phyloP scores from a whole-genome alignment of 2,113 vertebrate genomes.

The Tricholaema leucomelas region DNA sequence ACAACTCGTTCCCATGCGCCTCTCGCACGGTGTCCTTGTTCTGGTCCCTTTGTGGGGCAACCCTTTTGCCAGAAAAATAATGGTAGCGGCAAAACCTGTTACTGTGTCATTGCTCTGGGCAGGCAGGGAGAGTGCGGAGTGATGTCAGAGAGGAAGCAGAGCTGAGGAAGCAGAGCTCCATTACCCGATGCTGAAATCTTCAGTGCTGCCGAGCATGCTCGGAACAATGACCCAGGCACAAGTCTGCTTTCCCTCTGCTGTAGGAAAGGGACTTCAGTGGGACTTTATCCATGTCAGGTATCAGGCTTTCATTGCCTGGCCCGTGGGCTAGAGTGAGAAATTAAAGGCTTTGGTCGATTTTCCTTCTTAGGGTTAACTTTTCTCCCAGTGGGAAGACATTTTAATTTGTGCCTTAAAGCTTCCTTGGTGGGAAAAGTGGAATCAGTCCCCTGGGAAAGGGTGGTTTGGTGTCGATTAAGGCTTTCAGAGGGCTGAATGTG shows the following conservation, averaged over 20 bases:
- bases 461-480: neutral
- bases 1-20: neutral
- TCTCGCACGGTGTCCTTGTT: neutral
- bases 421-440: neutral
- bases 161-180: neutral
- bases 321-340: neutral
- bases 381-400: neutral
- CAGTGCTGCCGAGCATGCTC: neutral
- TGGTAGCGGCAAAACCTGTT: conserved; percentile 35
- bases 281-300: neutral
- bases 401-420: neutral
- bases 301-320: neutral
- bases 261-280: neutral
- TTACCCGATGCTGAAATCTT: neutral
- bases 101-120: neutral
- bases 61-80: neutral
- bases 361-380: neutral
- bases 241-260: neutral
- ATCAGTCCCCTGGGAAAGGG: neutral
- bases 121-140: neutral
- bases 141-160: conserved; percentile 1
- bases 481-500: neutral
- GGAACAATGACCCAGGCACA: neutral
- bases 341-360: neutral
- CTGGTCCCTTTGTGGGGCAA: neutral